Percentiles rank a stretch among this genome's conserved stretches.
Evolutionary conservation across 2,888 invertebrate genomes (phyloP).

Genomic region (Lysandra bellargus): DNA sequence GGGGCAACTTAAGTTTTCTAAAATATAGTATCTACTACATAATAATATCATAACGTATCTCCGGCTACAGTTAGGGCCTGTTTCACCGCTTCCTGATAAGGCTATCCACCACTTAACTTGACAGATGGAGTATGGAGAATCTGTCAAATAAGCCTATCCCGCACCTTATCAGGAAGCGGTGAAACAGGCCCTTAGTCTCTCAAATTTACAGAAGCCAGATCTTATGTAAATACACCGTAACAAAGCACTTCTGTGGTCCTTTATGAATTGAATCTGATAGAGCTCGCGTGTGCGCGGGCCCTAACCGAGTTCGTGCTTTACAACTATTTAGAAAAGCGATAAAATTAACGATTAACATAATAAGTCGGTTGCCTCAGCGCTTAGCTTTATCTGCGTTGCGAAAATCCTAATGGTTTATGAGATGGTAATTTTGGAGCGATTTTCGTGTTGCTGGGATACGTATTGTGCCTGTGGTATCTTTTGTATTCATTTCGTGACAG

Average conservation of each 20-base stretch:
- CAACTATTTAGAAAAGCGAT: slow-evolving; percentile 42
- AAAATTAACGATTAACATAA: slow-evolving; percentile 41
- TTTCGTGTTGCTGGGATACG: slow-evolving; percentile 10
- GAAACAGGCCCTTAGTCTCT: neutral
- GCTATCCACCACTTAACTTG: too few species aligned
- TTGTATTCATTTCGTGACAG: neutral
- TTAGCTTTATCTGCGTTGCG: slow-evolving; percentile 27
- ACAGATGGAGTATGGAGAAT: too few species aligned
- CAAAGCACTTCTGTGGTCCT: slow-evolving; percentile 23
- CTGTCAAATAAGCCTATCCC: too few species aligned
- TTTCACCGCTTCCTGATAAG: too few species aligned
- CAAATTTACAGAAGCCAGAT: neutral
- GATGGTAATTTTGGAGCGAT: slow-evolving; percentile 13
- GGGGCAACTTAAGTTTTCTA: too few species aligned
- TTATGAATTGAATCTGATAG: slow-evolving; percentile 34
- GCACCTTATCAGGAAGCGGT: too few species aligned
- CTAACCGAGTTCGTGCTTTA: slow-evolving; percentile 39
- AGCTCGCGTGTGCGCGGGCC: slow-evolving; percentile 32
- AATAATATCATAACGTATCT: too few species aligned
- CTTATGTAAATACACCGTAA: neutral
- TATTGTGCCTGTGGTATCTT: neutral
- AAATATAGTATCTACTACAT: too few species aligned
- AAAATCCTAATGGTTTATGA: slow-evolving; percentile 28
- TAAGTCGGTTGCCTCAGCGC: slow-evolving; percentile 37
- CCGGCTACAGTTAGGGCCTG: too few species aligned